Conservation (phyloP, 2,113 vertebrate genomes). For the Rhinolophus sinicus region DNA sequence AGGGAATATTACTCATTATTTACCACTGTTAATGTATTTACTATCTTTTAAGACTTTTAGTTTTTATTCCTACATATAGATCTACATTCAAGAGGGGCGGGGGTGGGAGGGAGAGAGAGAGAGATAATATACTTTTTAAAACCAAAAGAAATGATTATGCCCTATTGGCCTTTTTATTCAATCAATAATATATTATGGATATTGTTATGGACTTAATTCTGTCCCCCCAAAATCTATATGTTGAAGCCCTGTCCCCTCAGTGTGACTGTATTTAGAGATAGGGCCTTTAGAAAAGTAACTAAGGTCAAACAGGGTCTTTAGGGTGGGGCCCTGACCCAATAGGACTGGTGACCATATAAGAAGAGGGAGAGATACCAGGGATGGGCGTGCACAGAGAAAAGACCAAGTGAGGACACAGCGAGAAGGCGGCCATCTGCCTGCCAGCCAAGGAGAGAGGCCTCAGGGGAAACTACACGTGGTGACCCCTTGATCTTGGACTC, state of each 20-base stretch:
- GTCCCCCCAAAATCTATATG: accelerated
- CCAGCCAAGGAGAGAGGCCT: too few relatives aligned
- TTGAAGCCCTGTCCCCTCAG: neutral
- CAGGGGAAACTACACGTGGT: too few relatives aligned
- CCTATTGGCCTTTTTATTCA: neutral
- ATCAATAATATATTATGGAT: too few relatives aligned
- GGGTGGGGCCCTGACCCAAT: accelerated
- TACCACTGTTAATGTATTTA: neutral
- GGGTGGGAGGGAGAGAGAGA: neutral
- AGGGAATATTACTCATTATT: neutral
- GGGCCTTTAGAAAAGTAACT: neutral
- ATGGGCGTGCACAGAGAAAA: too few relatives aligned
- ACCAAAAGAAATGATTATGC: neutral
- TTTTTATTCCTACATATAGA: neutral
- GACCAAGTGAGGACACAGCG: too few relatives aligned
- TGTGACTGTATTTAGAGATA: neutral
- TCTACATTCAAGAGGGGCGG: neutral
- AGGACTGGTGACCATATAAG: neutral
- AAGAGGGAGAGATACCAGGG: neutral
- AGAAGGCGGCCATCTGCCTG: too few relatives aligned
- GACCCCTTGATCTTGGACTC: too few relatives aligned
- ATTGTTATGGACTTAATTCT: neutral
- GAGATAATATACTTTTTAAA: neutral
- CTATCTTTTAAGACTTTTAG: neutral
- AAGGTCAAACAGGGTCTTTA: neutral